Evolutionary conservation across 1,140 invertebrate species (phyloP), one percentile per base, ranked within the genome.

Genomic region (Ylistrum balloti): DNA sequence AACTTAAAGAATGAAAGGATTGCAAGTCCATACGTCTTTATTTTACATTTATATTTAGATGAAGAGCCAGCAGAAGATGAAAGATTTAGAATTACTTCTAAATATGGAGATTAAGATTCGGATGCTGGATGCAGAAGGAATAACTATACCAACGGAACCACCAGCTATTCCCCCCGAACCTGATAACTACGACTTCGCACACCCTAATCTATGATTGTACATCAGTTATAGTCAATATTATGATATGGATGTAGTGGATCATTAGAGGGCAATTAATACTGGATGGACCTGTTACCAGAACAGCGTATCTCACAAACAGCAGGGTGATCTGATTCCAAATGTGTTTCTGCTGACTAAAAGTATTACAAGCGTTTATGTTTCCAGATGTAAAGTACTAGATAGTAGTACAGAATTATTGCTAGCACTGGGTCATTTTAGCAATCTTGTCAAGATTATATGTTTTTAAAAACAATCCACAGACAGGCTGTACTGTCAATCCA

Each of bases 81-180:
- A 98, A 95, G 99, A 99, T 96, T 97, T 99, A 92, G 98, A 99
- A 94, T 98, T 98, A 41, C 96, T 99, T 86, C 96, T 99, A 1
- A 98, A 98, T 9, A 99, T 99, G 98, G 99, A 99, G 95, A 99
- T 99, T 28, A 99, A 99, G 96, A 97, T 99, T 33, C 97, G 98
- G 88, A 96, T 99, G 74, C 96, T 99, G 33, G 99, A 99, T 96
- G 98, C 98, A 0, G 99, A 99, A 96, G 99, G 98, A 17, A 98
- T 99, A 86, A 98, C 98, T 91, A 99, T 99, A 94, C 99, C 99
- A 11, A 98, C 99, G 95, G 97, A 98, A 96, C 98, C 98, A 33
- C 99, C 99, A 32, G 97, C 97, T 33, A 98, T 99, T 94, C 99
- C 99, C 5, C 97, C 98, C 91, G 98, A 98, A 95, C 99, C 99